These are phyloP conservation scores for Drosophila albomicans DNA, from an alignment of 1,140 invertebrate species.

Conservation along the genomic window DNA sequence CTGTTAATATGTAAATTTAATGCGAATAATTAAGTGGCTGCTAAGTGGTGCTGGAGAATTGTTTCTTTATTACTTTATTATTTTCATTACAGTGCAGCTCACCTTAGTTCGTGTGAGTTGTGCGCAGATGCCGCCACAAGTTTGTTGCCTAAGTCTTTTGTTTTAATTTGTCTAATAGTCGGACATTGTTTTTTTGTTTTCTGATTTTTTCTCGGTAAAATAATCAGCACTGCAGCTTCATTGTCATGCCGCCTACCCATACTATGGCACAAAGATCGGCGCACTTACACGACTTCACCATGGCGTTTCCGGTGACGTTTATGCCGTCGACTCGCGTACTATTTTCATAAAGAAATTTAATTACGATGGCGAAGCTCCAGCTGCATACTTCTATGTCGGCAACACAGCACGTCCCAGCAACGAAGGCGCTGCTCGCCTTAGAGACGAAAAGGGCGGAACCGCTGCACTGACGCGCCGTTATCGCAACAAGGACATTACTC, in stretches of 20 bases:
- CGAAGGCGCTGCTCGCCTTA: conserved; percentile 90
- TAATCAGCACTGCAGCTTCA: conserved; percentile 53
- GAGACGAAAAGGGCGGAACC: conserved; percentile 92
- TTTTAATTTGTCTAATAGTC: conserved; percentile 48
- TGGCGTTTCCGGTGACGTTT: conserved; percentile 93
- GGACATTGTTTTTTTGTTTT: conserved; percentile 30
- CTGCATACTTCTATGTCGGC: conserved; percentile 95
- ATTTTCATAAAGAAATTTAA: conserved; percentile 94
- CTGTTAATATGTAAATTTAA: conserved; percentile 55
- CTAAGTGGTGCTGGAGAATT: conserved; percentile 28
- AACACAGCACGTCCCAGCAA: conserved; percentile 88
- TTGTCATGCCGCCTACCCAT: conserved; percentile 85
- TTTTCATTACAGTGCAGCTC: conserved; percentile 1
- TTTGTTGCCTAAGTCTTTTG: conserved; percentile 83
- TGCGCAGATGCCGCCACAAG: conserved; percentile 47
- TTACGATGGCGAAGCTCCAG: conserved; percentile 95
- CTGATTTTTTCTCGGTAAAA: conserved; percentile 28
- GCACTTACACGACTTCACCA: conserved; percentile 92
- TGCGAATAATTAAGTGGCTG: conserved; percentile 47
- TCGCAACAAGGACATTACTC: conserved; percentile 91
- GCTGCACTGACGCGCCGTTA: conserved; percentile 90
- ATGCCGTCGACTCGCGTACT: conserved; percentile 94
- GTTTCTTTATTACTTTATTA: conserved; percentile 45
- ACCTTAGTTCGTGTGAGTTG: conserved; percentile 11
- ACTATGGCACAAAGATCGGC: conserved; percentile 92